phyloP scores from a whole-genome alignment of 1,140 invertebrate genomes.

The Leptopilina boulardi region DNA sequence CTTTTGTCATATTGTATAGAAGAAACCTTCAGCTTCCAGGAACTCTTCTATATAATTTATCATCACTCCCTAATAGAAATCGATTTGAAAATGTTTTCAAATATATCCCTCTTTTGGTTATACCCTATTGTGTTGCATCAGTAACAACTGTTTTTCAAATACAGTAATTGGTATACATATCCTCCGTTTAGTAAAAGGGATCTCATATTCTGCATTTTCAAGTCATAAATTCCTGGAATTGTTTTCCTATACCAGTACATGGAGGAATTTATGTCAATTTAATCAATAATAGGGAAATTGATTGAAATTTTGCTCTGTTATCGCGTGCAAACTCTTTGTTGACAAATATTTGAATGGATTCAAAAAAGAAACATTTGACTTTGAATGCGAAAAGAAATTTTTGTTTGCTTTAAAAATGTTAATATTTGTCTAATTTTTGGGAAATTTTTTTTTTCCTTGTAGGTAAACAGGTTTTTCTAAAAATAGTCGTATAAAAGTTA shows the following conservation, averaged over 20 bases:
- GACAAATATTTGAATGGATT: not conserved
- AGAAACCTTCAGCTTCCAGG: not conserved
- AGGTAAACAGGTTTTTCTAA: too few species aligned
- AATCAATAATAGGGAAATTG: not conserved
- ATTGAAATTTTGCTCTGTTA: not conserved
- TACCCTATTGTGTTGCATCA: not conserved
- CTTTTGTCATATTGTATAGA: not conserved
- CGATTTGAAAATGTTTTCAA: not conserved
- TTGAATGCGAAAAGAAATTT: too few species aligned
- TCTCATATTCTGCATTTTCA: not conserved
- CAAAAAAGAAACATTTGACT: not conserved
- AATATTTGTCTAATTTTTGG: too few species aligned
- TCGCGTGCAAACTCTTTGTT: not conserved
- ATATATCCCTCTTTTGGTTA: not conserved
- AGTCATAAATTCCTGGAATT: slow-evolving; percentile 1
- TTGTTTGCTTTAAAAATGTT: too few species aligned
- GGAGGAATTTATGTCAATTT: slow-evolving; percentile 1
- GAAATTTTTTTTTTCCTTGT: too few species aligned
- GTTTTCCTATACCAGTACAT: not conserved
- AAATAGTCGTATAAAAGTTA: too few species aligned
- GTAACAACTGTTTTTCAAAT: not conserved
- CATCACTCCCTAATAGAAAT: not conserved
- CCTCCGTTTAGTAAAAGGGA: not conserved
- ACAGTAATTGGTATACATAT: not conserved
- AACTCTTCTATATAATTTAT: not conserved